phyloP scores from a whole-genome alignment of 2,888 invertebrate genomes.

The Euplexia lucipara region DNA sequence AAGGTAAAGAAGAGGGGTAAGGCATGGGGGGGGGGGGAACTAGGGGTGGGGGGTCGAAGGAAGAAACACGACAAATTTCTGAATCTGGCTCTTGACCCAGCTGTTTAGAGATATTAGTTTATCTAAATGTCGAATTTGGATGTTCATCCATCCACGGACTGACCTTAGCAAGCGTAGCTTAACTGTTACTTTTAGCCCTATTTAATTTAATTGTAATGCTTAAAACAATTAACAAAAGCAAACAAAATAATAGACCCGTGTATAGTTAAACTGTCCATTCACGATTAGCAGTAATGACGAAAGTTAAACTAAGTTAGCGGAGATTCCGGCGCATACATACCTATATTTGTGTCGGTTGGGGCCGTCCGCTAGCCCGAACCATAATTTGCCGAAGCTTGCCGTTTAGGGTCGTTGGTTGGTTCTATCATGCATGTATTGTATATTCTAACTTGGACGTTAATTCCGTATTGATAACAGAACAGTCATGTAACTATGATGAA shows the following conservation, averaged over 20 bases:
- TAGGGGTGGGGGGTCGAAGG: too few species aligned
- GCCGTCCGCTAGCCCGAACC: constrained; percentile 17
- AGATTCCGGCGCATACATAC: constrained; percentile 4
- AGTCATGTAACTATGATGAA: too few species aligned
- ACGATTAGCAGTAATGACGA: constrained; percentile 40
- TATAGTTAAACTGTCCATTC: constrained; percentile 33
- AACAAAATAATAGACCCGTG: constrained; percentile 20
- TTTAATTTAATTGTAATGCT: background rate
- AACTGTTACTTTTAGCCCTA: background rate
- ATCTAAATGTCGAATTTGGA: too few species aligned
- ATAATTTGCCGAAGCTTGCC: constrained; percentile 36
- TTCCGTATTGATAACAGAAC: constrained; percentile 4
- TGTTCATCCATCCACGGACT: too few species aligned
- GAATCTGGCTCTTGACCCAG: too few species aligned
- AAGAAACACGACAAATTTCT: too few species aligned
- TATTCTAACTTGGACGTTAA: background rate
- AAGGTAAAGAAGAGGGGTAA: too few species aligned
- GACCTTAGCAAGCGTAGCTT: too few species aligned
- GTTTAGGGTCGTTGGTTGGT: constrained; percentile 17
- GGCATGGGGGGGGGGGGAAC: too few species aligned
- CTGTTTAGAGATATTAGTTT: too few species aligned
- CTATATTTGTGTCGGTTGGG: constrained; percentile 31
- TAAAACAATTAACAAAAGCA: background rate
- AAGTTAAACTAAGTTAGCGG: constrained; percentile 36
- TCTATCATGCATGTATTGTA: constrained; percentile 17